Evolutionary conservation across 2,797 vertebrate genomes (phyloP).

Genomic region (Pachyuromys duprasi): DNA sequence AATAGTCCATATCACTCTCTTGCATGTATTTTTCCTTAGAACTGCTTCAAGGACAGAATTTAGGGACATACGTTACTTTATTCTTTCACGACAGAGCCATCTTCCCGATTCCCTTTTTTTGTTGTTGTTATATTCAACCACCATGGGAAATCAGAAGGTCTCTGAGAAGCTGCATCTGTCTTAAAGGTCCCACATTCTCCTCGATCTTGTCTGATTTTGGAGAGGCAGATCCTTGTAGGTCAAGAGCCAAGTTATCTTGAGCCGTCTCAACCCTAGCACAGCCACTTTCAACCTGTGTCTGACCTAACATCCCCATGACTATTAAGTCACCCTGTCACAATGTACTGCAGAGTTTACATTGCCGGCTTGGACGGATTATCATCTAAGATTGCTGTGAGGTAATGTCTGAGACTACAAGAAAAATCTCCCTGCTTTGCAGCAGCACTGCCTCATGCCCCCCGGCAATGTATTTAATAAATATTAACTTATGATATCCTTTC

Average conservation of each 20-base stretch:
- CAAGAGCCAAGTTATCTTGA: neutral
- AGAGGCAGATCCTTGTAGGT: neutral
- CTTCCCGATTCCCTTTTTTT: neutral
- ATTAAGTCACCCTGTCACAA: neutral
- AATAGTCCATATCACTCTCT: neutral
- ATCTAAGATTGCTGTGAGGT: neutral
- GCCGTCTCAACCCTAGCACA: neutral
- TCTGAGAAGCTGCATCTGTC: neutral
- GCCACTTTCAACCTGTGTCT: neutral
- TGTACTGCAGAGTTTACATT: neutral
- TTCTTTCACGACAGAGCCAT: neutral
- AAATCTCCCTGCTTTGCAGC: neutral
- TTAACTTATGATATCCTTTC: neutral
- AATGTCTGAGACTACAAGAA: neutral
- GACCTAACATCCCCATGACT: neutral
- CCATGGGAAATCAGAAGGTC: neutral
- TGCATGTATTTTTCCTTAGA: neutral
- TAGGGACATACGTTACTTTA: neutral
- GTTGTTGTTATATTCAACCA: constrained; percentile 1
- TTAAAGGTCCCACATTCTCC: neutral
- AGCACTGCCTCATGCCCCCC: neutral
- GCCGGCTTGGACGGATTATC: neutral
- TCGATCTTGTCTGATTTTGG: neutral
- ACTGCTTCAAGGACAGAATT: neutral
- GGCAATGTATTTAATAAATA: neutral